These are phyloP conservation scores for Drosophila oshimai DNA, from an alignment of 1,140 invertebrate genomes.

Conservation along the genomic window DNA sequence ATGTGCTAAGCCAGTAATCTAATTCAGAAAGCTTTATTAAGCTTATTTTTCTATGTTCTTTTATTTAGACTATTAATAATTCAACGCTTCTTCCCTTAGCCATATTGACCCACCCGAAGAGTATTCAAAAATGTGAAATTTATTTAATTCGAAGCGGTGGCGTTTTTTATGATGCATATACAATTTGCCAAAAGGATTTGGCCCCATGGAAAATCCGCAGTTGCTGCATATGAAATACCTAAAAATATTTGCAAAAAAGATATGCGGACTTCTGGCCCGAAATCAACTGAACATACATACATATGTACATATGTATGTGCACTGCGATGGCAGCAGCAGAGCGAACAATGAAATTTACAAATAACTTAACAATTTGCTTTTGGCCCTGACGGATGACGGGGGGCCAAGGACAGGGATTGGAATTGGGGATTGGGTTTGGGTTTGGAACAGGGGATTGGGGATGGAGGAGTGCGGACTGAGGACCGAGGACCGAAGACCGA, in stretches of 20 bases:
- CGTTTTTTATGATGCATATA: slow-evolving; percentile 61
- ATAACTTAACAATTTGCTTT: slow-evolving; percentile 78
- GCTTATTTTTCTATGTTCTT: no score
- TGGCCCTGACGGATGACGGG: slow-evolving; percentile 54
- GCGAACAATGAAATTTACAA: slow-evolving; percentile 68
- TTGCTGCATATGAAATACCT: slow-evolving; percentile 50
- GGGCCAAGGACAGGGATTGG: not conserved
- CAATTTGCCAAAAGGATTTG: slow-evolving; percentile 70
- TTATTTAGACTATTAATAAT: no score
- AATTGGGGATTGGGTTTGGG: not conserved
- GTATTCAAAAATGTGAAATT: slow-evolving; percentile 60
- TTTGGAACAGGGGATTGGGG: not conserved
- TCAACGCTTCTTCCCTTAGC: not conserved
- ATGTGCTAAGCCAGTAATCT: no score
- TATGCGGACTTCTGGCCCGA: slow-evolving; percentile 6
- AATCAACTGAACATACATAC: slow-evolving; percentile 47
- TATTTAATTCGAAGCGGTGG: slow-evolving; percentile 63
- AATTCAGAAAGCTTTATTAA: no score
- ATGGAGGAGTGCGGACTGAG: not conserved
- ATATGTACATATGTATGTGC: no score
- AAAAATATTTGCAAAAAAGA: slow-evolving; percentile 24
- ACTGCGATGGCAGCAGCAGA: slow-evolving; percentile 27
- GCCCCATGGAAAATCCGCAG: slow-evolving; percentile 51
- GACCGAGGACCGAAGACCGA: not conserved
- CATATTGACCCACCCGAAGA: not conserved